Percentiles rank a stretch among this genome's conserved stretches.
Evolutionary conservation across 2,113 vertebrate genomes (phyloP).

Genomic region (Xiphias gladius): DNA sequence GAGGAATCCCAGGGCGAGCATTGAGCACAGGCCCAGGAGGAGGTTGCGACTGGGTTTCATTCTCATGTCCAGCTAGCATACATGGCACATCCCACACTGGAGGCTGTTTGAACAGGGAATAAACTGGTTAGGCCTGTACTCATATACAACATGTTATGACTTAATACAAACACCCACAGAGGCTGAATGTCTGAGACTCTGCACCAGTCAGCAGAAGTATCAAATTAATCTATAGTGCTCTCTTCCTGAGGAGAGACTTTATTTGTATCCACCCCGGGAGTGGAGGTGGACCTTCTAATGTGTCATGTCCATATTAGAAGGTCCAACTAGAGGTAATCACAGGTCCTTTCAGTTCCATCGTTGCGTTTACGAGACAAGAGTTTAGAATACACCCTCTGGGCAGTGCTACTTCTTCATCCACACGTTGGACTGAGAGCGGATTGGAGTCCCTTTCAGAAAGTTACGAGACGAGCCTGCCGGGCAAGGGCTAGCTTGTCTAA

Average conservation of each 20-base stretch:
- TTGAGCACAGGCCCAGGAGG: conserved; percentile 91
- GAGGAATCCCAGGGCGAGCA: conserved; percentile 91
- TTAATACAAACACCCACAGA: neutral
- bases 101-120: conserved; percentile 25
- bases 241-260: neutral
- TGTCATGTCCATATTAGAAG: neutral
- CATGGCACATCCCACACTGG: conserved; percentile 33
- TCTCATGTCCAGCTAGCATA: conserved; percentile 88
- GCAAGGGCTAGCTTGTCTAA: no score
- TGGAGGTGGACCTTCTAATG: neutral
- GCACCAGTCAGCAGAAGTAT: neutral
- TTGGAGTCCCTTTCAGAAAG: no score
- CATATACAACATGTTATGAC: neutral
- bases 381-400: no score
- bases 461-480: no score
- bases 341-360: neutral
- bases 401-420: no score
- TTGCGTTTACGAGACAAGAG: no score
- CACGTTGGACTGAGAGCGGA: no score
- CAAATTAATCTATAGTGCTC: neutral
- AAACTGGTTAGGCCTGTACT: conserved; percentile 1
- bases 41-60: conserved; percentile 90
- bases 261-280: neutral
- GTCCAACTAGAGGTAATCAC: neutral
- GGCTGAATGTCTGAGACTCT: neutral